Conservation (phyloP, 2,113 vertebrate species). For the Antigone vipio region DNA sequence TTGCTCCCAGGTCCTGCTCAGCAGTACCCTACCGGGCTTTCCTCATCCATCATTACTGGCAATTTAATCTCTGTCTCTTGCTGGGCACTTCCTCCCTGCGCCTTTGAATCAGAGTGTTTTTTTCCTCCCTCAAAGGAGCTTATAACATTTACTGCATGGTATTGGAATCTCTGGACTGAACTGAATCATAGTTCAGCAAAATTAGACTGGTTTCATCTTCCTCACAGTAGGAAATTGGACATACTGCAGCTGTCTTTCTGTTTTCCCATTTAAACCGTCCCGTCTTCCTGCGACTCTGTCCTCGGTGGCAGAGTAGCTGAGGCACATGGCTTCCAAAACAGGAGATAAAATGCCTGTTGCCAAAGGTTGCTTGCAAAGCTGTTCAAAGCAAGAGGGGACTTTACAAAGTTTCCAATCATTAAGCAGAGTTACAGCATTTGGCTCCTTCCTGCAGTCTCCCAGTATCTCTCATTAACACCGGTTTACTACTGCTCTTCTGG, state of each 20-base stretch:
- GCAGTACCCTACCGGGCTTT: constrained; percentile 13
- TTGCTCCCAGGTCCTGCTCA: background rate
- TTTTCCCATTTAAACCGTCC: constrained; percentile 16
- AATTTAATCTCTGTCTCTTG: constrained; percentile 9
- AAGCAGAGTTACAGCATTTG: constrained; percentile 12
- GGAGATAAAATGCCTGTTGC: constrained; percentile 6
- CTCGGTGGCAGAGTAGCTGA: background rate
- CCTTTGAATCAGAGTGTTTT: background rate
- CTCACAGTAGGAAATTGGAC: constrained; percentile 29
- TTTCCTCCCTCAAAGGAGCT: constrained; percentile 13
- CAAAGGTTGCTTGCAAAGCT: constrained; percentile 21
- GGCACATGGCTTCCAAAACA: constrained; percentile 14
- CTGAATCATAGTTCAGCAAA: constrained; percentile 45
- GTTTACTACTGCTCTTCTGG: constrained; percentile 28
- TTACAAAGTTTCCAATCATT: constrained; percentile 13
- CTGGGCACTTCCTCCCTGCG: background rate
- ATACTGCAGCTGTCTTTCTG: constrained; percentile 22
- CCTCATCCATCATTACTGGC: constrained; percentile 37
- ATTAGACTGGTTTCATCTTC: constrained; percentile 40
- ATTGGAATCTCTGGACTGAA: constrained; percentile 48
- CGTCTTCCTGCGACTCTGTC: background rate
- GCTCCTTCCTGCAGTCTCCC: constrained; percentile 24
- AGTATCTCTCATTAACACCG: constrained; percentile 47
- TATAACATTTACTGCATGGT: constrained; percentile 23
- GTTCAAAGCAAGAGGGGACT: background rate